A percentile compares a stretch with the other conserved stretches of the same genome.
Evolutionary conservation across 2,113 vertebrate species (phyloP).

Genomic region (Hyperoodon ampullatus): DNA sequence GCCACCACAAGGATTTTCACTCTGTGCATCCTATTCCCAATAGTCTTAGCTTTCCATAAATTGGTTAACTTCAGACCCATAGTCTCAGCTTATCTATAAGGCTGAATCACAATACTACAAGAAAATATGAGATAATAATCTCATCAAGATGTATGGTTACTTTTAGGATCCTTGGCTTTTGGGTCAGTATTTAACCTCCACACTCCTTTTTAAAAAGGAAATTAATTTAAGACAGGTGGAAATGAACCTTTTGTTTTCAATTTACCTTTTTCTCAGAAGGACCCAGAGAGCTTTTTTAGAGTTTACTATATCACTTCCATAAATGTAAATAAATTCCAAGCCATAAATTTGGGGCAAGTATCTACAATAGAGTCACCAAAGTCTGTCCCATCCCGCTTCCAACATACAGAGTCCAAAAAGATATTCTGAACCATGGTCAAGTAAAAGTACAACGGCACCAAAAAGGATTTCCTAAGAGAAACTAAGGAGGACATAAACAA

Average conservation of each 20-base stretch:
- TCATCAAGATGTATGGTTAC: neutral
- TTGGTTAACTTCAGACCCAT: neutral
- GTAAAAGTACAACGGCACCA: constrained; percentile 26
- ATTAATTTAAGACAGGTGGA: constrained; percentile 21
- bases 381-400: neutral
- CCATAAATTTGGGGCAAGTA: neutral
- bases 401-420: neutral
- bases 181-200: neutral
- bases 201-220: constrained; percentile 40
- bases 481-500: neutral
- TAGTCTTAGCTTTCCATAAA: neutral
- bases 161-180: neutral
- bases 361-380: neutral
- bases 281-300: neutral
- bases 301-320: neutral
- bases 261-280: constrained; percentile 39
- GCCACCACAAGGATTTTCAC: neutral
- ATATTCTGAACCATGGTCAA: neutral
- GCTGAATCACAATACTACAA: neutral
- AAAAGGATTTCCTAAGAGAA: neutral
- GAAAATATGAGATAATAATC: neutral
- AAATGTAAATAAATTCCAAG: constrained; percentile 23
- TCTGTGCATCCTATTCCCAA: neutral
- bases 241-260: constrained; percentile 29
- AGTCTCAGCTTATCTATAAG: neutral